These are phyloP conservation scores for Asarcornis scutulata DNA, from an alignment of 2,113 vertebrate species.

Conservation along the genomic window DNA sequence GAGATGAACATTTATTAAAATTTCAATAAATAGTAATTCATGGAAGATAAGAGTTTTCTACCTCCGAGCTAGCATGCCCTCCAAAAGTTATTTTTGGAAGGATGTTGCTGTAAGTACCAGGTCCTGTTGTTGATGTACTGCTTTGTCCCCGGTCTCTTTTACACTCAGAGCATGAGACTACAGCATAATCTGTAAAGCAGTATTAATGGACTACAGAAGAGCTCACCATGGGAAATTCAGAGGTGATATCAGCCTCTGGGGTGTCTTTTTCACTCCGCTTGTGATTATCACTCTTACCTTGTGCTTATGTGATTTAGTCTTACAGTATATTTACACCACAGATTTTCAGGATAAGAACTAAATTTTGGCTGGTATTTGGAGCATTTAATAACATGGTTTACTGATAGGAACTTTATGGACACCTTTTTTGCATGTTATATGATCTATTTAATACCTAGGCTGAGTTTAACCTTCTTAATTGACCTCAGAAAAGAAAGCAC, in stretches of 20 bases:
- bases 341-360: neutral
- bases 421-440: neutral
- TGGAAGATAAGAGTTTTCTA: constrained; percentile 12
- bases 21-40: constrained; percentile 58
- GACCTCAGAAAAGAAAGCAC: neutral
- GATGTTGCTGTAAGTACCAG: neutral
- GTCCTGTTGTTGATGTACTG: neutral
- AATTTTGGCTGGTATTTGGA: neutral
- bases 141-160: neutral
- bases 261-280: neutral
- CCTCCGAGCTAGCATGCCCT: constrained; percentile 15
- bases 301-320: neutral
- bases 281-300: neutral
- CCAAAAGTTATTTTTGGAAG: constrained; percentile 50
- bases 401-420: neutral
- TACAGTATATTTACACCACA: neutral
- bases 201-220: neutral
- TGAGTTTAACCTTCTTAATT: neutral
- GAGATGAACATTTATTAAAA: constrained; percentile 57
- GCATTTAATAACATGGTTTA: neutral
- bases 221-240: neutral
- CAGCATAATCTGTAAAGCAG: neutral
- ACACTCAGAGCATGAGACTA: constrained; percentile 30
- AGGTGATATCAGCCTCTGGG: neutral
- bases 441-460: neutral